Conservation (phyloP, 2,113 vertebrate species). For the Vicugna pacos region DNA sequence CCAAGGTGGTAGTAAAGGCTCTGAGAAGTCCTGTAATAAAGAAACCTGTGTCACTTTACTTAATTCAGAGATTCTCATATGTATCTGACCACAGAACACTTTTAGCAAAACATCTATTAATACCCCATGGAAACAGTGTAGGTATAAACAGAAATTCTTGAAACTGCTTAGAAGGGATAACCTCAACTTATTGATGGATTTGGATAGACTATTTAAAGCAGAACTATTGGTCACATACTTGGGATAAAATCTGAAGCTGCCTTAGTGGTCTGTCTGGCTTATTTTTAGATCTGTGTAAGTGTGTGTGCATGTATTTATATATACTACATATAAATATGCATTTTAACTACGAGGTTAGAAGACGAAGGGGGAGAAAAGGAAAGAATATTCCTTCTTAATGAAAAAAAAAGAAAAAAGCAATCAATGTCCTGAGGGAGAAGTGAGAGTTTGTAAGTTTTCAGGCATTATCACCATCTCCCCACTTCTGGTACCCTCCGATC, state of each 20-base stretch:
- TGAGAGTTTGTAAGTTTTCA: neutral
- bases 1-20: conserved; percentile 62
- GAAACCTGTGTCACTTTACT: conserved; percentile 68
- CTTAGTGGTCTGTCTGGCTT: conserved; percentile 68
- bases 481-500: neutral
- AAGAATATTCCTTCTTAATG: neutral
- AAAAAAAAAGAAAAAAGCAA: conserved; percentile 6
- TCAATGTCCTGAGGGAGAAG: neutral
- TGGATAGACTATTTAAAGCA: conserved; percentile 74
- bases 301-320: conserved; percentile 55
- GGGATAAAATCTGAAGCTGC: conserved; percentile 64
- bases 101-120: conserved; percentile 65
- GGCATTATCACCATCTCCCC: neutral
- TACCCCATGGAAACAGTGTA: conserved; percentile 29
- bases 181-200: conserved; percentile 71
- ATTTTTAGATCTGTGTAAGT: conserved; percentile 74
- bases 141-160: conserved; percentile 62
- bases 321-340: conserved; percentile 53
- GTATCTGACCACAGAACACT: conserved; percentile 59
- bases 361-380: neutral
- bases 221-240: conserved; percentile 66
- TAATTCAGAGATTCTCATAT: conserved; percentile 56
- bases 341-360: conserved; percentile 63
- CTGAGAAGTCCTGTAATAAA: conserved; percentile 68
- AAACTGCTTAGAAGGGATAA: conserved; percentile 61